Evolutionary conservation across 64 coral and sea anemone species (phyloP).

Genomic region (Actinia equina): DNA sequence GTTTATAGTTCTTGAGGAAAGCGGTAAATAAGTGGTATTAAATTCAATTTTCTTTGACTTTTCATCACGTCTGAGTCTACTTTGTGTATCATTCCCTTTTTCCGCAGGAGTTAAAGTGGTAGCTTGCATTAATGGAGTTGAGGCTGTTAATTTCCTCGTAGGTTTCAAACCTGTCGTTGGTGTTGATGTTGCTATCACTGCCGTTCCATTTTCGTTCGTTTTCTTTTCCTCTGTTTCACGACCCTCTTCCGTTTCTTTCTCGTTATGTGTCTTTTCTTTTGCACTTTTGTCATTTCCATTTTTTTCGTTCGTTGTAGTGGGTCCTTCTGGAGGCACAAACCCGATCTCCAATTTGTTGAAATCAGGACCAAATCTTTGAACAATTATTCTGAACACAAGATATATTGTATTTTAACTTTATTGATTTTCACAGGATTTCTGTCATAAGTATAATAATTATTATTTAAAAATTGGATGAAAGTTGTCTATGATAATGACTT

Average conservation of each 20-base stretch:
- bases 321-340: not conserved
- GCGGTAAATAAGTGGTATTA: slow-evolving; percentile 25
- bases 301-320: not conserved
- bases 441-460: too few species aligned
- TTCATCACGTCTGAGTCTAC: not conserved
- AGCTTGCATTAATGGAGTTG: not conserved
- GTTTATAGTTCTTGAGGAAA: slow-evolving; percentile 5
- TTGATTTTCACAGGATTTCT: too few species aligned
- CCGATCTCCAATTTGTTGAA: slow-evolving; percentile 19
- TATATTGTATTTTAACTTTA: too few species aligned
- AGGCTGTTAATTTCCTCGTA: not conserved
- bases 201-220: too few species aligned
- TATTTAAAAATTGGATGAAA: too few species aligned
- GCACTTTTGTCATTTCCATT: not conserved
- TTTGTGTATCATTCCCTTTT: not conserved
- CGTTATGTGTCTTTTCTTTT: too few species aligned
- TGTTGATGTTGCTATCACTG: not conserved
- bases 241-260: too few species aligned
- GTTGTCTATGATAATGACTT: too few species aligned
- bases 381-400: slow-evolving; percentile 11
- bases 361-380: slow-evolving; percentile 20
- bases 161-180: not conserved
- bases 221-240: too few species aligned
- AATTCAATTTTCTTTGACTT: not conserved
- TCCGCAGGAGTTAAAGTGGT: not conserved